A percentile compares a stretch with the other conserved stretches of the same genome.
Evolutionary conservation across 2,113 vertebrate genomes (phyloP).

Genomic region (Apaloderma vittatum): DNA sequence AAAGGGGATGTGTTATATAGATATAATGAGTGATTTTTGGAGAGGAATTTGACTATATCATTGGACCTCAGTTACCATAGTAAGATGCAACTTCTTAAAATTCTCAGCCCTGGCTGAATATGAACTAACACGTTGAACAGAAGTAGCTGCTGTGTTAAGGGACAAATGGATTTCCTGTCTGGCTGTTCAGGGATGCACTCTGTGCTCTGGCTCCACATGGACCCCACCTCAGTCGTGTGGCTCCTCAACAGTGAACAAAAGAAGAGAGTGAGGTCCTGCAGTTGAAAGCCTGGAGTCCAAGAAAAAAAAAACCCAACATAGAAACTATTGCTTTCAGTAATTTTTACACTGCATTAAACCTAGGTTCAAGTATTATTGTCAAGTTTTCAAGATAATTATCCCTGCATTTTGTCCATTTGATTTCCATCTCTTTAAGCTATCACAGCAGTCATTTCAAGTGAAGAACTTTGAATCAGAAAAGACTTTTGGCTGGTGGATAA

Average conservation of each 20-base stretch:
- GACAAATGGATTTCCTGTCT: neutral
- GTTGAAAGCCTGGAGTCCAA: neutral
- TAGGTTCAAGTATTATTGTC: neutral
- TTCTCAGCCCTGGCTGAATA: neutral
- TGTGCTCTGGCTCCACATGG: neutral
- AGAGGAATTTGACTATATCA: neutral
- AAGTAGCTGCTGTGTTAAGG: neutral
- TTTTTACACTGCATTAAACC: neutral
- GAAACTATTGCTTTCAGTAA: neutral
- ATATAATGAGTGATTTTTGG: neutral
- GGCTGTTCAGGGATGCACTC: neutral
- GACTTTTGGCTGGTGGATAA: neutral
- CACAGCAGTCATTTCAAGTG: neutral
- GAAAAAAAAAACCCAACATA: neutral
- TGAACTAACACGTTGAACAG: neutral
- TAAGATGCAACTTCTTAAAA: neutral
- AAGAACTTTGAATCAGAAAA: neutral
- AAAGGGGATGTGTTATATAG: neutral
- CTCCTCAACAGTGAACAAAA: neutral
- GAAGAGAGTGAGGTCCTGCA: neutral
- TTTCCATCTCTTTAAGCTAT: neutral
- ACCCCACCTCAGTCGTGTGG: fast-evolving
- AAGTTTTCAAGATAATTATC: neutral
- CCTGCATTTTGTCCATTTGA: neutral
- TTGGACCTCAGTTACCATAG: neutral